Percentiles rank a stretch among this genome's conserved stretches.
These are phyloP conservation scores for Agrilus mali DNA, from an alignment of 2,888 invertebrate species.

Conservation along the genomic window DNA sequence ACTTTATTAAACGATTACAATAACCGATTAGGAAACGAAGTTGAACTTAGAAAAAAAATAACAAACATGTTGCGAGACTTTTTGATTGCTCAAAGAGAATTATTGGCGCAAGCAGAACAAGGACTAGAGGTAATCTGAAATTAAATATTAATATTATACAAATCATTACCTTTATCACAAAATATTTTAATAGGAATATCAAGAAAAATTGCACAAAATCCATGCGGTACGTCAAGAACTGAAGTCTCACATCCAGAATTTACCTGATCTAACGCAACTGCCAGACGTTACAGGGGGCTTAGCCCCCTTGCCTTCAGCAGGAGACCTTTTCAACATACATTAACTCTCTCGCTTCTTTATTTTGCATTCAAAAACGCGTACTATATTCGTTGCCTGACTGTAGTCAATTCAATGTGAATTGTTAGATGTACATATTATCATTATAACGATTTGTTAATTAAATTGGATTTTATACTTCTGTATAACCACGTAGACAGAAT, in stretches of 20 bases:
- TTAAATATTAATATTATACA: neutral
- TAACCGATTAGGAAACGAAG: constrained; percentile 67
- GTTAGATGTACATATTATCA: no score
- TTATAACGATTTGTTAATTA: no score
- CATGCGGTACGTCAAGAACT: constrained; percentile 78
- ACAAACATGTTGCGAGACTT: constrained; percentile 81
- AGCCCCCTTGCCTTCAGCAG: constrained; percentile 88
- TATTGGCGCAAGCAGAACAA: constrained; percentile 75
- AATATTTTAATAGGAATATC: constrained; percentile 65
- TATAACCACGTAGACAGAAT: no score
- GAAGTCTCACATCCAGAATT: constrained; percentile 82
- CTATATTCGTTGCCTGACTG: no score
- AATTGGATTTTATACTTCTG: no score
- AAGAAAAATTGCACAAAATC: constrained; percentile 77
- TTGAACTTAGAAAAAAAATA: constrained; percentile 79
- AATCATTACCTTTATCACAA: constrained; percentile 2
- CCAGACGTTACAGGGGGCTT: constrained; percentile 88
- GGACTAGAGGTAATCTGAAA: constrained; percentile 59
- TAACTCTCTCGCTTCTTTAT: no score
- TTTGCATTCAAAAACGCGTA: no score
- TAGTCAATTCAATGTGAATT: no score
- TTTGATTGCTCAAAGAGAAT: constrained; percentile 72
- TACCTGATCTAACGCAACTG: constrained; percentile 84
- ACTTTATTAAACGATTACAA: constrained; percentile 82
- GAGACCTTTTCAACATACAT: constrained; percentile 77